Conservation (phyloP, 2,797 vertebrate genomes). For the Coregonus suidteri region DNA sequence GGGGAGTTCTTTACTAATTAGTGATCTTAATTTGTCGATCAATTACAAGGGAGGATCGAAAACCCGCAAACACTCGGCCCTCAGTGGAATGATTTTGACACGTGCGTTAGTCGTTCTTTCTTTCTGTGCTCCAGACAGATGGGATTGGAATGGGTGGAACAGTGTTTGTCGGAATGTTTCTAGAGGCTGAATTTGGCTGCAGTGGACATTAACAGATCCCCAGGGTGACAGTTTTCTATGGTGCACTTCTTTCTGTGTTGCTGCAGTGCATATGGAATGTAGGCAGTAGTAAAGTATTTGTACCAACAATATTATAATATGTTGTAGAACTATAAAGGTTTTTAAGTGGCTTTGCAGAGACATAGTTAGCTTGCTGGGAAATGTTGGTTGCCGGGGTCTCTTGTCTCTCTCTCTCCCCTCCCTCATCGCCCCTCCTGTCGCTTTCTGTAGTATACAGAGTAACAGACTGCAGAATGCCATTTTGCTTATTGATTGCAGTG, state of each 20-base stretch:
- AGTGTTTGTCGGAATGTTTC: neutral
- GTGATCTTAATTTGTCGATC: too few relatives aligned
- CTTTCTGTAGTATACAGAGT: neutral
- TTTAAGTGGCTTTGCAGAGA: neutral
- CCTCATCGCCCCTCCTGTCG: neutral
- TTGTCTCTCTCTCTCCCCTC: neutral
- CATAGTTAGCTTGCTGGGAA: neutral
- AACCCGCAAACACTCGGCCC: too few relatives aligned
- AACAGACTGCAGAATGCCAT: neutral
- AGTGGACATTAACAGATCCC: neutral
- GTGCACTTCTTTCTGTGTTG: neutral
- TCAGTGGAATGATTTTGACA: too few relatives aligned
- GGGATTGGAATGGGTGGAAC: neutral
- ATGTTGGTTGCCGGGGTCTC: neutral
- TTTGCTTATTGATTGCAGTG: neutral
- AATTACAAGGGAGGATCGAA: too few relatives aligned
- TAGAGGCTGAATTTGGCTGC: neutral
- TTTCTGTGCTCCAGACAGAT: neutral
- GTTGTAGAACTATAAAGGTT: too few relatives aligned
- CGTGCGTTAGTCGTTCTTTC: too few relatives aligned
- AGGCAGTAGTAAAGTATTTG: neutral
- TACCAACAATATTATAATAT: neutral
- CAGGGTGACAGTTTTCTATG: neutral
- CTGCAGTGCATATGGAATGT: neutral
- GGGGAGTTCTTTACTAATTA: too few relatives aligned